Conservation (phyloP, 2,888 invertebrate species). For the Julus scandinavius region DNA sequence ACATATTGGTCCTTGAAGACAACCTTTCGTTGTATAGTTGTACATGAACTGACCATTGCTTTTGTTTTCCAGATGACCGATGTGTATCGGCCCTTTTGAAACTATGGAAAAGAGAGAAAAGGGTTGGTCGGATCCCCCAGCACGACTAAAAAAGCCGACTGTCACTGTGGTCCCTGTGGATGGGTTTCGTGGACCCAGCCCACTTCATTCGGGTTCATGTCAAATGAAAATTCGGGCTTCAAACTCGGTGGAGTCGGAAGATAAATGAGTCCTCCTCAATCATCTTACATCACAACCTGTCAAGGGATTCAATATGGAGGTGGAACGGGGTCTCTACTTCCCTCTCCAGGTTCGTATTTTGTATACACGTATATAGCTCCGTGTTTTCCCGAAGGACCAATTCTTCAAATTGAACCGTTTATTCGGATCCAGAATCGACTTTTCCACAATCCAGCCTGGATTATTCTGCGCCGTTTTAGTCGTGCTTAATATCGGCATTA, state of each 20-base stretch:
- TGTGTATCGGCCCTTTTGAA: not conserved
- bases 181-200: slow-evolving; percentile 44
- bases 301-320: slow-evolving; percentile 45
- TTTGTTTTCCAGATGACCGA: slow-evolving; percentile 36
- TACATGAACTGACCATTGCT: not conserved
- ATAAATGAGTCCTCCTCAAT: slow-evolving; percentile 54
- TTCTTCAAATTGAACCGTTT: slow-evolving; percentile 17
- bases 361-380: not conserved
- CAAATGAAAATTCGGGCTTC: not conserved
- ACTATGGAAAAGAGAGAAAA: not conserved
- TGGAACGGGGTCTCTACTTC: not conserved
- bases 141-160: not conserved
- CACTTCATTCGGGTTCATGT: not conserved
- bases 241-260: not conserved
- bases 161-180: slow-evolving; percentile 43
- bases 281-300: slow-evolving; percentile 52
- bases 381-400: not conserved
- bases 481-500: not conserved
- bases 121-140: not conserved
- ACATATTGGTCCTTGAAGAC: slow-evolving; percentile 24
- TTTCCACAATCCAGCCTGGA: not conserved
- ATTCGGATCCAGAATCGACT: not conserved
- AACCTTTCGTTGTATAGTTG: not conserved
- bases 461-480: not conserved
- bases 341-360: not conserved